Base-by-base conservation (phyloP, 1,140 invertebrate genomes). In the Ips nitidus region DNA sequence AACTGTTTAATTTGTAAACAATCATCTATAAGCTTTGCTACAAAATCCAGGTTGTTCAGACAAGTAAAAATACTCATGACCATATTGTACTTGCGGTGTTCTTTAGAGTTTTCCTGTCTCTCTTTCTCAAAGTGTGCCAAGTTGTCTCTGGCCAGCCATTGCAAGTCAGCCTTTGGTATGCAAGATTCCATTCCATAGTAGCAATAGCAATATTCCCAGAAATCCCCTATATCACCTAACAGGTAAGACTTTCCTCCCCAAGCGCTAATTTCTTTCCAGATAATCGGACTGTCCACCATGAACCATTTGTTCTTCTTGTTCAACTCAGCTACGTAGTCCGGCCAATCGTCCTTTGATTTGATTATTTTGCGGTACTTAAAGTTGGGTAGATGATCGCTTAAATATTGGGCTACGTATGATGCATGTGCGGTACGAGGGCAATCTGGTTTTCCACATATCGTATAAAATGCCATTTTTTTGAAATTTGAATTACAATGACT, bases 161-260 rank as follows among this genome's bases (percentile, higher is more conserved):
- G 67, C 65, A 83, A 80, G 72, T 82, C 82, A 22, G 81, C 77
- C 62, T 76, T 75, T 6, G 79, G 58, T 41, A 84, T 73, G 68
- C 79, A 78, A 4, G 79, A 78, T 75, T 84, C 81, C 60, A 85
- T 78, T n/a, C 82, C 77, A 72, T 86, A 86, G 78, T 86, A 86
- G 45, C 83, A 83, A 75, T 82, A 80, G 68, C 81, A 82, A 70
- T 85, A 85, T 72, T 86, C 84, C 74, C 83, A 82, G 79, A 86
- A 86, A 59, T 85, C 81, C 41, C 80, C 72, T 37, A 82, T 75
- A 6, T 82, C 82, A n/a, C 85, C 85, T 50, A 86, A 83, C 61
- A 84, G 82, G 73, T 77, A 75, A 6, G 81, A 74, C 74, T 82
- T 83, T 50, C 83, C 83, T 5, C 83, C 83, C 69, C 79, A 79